Evolutionary conservation across 2,888 invertebrate genomes (phyloP), one percentile per base, ranked within the genome.

Genomic region (Clostera curtula): DNA sequence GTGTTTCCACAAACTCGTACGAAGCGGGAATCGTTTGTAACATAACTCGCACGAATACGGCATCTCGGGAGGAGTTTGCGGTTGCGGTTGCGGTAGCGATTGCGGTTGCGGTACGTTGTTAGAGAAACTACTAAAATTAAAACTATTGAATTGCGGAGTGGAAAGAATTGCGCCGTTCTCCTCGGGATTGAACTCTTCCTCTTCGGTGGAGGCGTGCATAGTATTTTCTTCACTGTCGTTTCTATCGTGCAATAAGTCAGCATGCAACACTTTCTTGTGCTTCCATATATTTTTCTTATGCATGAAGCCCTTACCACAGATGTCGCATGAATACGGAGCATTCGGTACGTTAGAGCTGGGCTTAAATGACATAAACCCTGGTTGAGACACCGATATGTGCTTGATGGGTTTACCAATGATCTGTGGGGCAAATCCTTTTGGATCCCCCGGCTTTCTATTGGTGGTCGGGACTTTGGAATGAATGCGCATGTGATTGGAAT

Each of bases 291-390:
- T 85, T 45, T 85, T 85, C 63, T 85, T 85, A 37, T 85, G 85
- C 74, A 84, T 80, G 41, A 85, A 85, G 14, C 85, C 85, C 54
- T 88, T 87, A n/a, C 89, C 88, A 41, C 90, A 90, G 22, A 87
- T 75, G 34, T 89, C 87, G 54, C 90, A 90, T 19, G 83, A 84
- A 42, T 86, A 87, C 22, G 72, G 85, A 28, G 85, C 85, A 27
- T 82, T 80, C 31, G 82, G 79, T 43, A 84, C 79, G 41, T 73
- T 74, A 31, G 67, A 58, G 40, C 63, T 70, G 22, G 76, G 67
- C 49, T 79, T 79, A 36, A 71, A 79, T 8, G 69, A 55, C 16
- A 74, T 57, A 38, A 71, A 64, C 13, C 63, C 64, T 5, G 69
- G 66, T 48, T 74, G 73, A 15, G 69, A 60, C 37, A 72, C 53